Percentiles rank a stretch among this genome's conserved stretches.
Evolutionary conservation across 2,113 vertebrate genomes (phyloP).

Genomic region (Ochotona princeps): DNA sequence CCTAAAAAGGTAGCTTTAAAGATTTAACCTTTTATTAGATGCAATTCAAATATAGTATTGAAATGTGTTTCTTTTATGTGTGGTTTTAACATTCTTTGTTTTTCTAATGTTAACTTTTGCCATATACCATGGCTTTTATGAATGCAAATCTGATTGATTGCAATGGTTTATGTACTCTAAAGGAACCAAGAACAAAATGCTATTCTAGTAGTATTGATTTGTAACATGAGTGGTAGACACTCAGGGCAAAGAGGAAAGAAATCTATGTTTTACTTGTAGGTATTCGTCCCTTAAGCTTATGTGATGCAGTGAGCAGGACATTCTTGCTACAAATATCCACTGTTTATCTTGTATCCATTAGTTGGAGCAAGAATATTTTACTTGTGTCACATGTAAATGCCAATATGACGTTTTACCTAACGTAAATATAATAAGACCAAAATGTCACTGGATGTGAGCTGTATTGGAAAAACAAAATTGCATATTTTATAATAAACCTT

Average conservation of each 20-base stretch:
- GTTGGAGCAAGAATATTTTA: constrained; percentile 35
- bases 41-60: constrained; percentile 27
- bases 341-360: constrained; percentile 63
- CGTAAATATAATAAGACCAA: neutral
- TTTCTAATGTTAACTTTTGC: constrained; percentile 48
- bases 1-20: constrained; percentile 40
- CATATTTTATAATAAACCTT: neutral
- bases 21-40: constrained; percentile 36
- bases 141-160: constrained; percentile 70
- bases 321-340: constrained; percentile 67
- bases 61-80: constrained; percentile 45
- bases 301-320: constrained; percentile 73
- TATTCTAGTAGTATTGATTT: constrained; percentile 64
- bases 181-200: neutral
- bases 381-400: constrained; percentile 38
- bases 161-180: constrained; percentile 46
- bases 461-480: neutral
- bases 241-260: constrained; percentile 67
- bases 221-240: neutral
- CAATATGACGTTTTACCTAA: constrained; percentile 1
- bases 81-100: neutral
- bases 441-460: neutral
- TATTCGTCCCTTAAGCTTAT: constrained; percentile 72
- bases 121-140: neutral
- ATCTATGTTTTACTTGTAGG: constrained; percentile 59